These are phyloP conservation scores for Brachionus koreanus DNA, from an alignment of 1,140 invertebrate species.

Conservation along the genomic window DNA sequence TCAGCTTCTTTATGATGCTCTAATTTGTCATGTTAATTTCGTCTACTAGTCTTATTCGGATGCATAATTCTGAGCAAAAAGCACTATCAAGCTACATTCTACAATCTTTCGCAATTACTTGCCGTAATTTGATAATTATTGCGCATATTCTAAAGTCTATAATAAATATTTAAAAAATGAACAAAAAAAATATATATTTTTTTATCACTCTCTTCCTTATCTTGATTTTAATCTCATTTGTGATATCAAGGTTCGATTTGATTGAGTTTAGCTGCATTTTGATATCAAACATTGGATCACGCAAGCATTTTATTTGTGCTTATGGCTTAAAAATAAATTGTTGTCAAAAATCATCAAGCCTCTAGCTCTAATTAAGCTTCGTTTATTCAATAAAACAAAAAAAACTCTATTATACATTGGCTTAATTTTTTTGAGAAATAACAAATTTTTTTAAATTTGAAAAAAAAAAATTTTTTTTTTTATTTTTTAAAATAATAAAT, in stretches of 20 bases:
- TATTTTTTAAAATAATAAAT: too few relatives aligned
- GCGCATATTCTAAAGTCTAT: background rate
- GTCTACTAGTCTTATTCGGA: background rate
- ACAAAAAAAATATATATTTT: background rate
- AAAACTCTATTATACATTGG: too few relatives aligned
- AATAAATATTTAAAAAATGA: background rate
- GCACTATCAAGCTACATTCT: background rate
- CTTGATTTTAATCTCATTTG: background rate
- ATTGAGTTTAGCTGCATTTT: background rate
- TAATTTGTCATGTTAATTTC: background rate
- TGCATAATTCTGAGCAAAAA: background rate
- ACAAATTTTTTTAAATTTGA: too few relatives aligned
- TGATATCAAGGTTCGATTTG: background rate
- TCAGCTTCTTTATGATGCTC: background rate
- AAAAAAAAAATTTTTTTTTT: too few relatives aligned
- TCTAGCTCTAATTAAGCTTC: background rate
- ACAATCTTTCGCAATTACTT: background rate
- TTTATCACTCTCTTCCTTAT: background rate
- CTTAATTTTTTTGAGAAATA: too few relatives aligned
- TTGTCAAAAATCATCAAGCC: background rate
- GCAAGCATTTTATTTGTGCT: background rate
- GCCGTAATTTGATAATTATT: background rate
- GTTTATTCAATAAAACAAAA: too few relatives aligned
- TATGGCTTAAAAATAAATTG: background rate
- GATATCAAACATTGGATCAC: background rate